These are phyloP conservation scores for Mastacembelus armatus DNA, from an alignment of 2,797 vertebrate genomes.

Conservation along the genomic window DNA sequence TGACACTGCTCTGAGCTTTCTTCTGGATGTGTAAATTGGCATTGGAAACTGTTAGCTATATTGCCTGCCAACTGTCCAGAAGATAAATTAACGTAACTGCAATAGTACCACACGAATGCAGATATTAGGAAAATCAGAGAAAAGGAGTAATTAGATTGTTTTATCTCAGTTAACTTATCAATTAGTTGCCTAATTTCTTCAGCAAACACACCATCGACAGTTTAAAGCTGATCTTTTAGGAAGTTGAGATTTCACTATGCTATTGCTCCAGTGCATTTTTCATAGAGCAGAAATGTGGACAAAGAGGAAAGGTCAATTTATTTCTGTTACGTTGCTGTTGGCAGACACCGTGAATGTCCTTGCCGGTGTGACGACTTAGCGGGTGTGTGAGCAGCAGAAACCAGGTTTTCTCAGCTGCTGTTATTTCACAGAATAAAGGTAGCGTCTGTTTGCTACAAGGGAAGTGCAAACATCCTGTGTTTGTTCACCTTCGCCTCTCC, in stretches of 20 bases:
- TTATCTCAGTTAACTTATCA: neutral
- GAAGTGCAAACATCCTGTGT: conserved; percentile 75
- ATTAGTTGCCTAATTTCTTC: neutral
- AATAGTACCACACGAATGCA: too few relatives aligned
- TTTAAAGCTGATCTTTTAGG: neutral
- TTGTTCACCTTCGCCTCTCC: conserved; percentile 41
- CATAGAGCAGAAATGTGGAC: conserved; percentile 36
- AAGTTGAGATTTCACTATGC: neutral
- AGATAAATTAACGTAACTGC: too few relatives aligned
- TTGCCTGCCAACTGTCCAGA: neutral
- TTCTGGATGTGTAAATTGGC: conserved; percentile 9
- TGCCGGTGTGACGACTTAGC: conserved; percentile 56
- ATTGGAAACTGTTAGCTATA: neutral
- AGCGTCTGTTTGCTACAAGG: conserved; percentile 71
- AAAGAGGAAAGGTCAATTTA: conserved; percentile 35
- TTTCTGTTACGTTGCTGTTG: conserved; percentile 50
- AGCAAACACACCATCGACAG: neutral
- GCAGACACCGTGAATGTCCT: conserved; percentile 34
- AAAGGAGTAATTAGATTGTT: too few relatives aligned
- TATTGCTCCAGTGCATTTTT: conserved; percentile 20
- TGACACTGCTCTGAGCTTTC: neutral
- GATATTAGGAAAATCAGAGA: too few relatives aligned
- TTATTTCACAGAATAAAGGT: conserved; percentile 62
- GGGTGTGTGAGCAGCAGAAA: conserved; percentile 49
- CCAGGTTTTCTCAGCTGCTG: conserved; percentile 70